Evolutionary conservation across 92 coral and sea anemone genomes (phyloP), one percentile per base, ranked within the genome.

Genomic region (Epizoanthus illoricatus): DNA sequence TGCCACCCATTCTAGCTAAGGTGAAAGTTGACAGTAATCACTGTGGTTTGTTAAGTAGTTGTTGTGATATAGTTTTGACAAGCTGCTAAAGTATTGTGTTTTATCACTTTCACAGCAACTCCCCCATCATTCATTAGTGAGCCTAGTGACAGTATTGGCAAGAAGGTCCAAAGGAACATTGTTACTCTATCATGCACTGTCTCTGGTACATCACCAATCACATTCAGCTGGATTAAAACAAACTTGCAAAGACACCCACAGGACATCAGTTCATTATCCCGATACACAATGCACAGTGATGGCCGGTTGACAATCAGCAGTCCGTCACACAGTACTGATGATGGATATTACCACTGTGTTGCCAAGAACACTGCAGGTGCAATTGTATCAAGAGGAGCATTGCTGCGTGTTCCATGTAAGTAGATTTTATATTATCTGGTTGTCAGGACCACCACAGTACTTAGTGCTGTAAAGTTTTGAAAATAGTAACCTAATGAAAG

Each of bases 321-420:
- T 39, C 86, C 94, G 2, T 85, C 90, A 17, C 90, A 91, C 60
- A 84, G 74, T 21, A 89, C 87, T 58, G 98, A 96, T 84, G 92
- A 93, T 85, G 99, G 99, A 11, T 89, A 79, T 75, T 96, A 89
- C 86, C 91, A 88, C 74, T 96, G 99, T 84, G 87, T 91, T 4
- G 90, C 95, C 41, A 88, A 47, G 67, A 94, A 96, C 80, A 18
- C 89, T 64, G 88, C 81, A 60, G 94, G 92, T 69, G 69, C 87
- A 80, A 67, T 88, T 13, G 67, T 94, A 17, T 96, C 99, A 4
- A 76, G 83, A 24, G 81, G 89, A 58, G 90, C 94, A 40, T 33
- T 57, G 62, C 76, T 96, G 64, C 89, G 85, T 45, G 85, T 96
- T 12, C 92, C 98, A 80, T 91, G 99, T 96, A 85, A 96, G 99